Base-by-base conservation (phyloP, 2,113 vertebrate genomes). In the Ancistrus triradiatus region DNA sequence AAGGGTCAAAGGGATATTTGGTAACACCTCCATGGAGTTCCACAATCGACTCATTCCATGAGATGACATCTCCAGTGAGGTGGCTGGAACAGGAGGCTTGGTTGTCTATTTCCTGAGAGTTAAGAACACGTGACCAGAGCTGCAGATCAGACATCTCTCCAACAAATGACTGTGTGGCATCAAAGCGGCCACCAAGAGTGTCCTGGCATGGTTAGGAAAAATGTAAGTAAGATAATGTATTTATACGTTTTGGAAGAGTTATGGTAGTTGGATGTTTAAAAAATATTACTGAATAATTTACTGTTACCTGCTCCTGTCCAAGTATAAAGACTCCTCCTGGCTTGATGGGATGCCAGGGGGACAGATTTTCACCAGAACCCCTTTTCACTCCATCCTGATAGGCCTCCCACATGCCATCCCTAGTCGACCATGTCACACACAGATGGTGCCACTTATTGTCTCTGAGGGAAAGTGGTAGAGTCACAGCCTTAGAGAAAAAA, bases 401-500 rank as follows among this genome's bases (percentile, higher is more conserved):
- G 14, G 80, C 82, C 72, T 90, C 88, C 89, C 89, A 92, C 18
- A 73, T 48, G 0, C 90, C 91, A 1, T 90, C 89, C 0, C 83
- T 80, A 0, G 88, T 90, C 1, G 89, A 82, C 90, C 90, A 92
- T 0, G 90, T 90, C 25, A 91, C 73, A 5, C 90, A 90, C 38
- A 92, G 22, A 28, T 92, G 91, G 61, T 91, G 90, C 89, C 90
- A 92, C 67, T 88, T 89, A 42, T 74, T 80, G 21, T 90, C 89
- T 1, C 80, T 83, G 63, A 90, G 67, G 2, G 80, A 79, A 11
- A 92, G 42, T 3, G 90, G 89, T 57, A 91, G 28, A 0, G 83
- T 84, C 28, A 83, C 86, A 1, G 86, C 85, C 90, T 91, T 37
- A 19, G 65, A 38, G 43, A 59, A 48, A 35, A 28, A 21, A 11